Evolutionary conservation across 2,888 invertebrate species (phyloP).

Genomic region (Volucella inflata): DNA sequence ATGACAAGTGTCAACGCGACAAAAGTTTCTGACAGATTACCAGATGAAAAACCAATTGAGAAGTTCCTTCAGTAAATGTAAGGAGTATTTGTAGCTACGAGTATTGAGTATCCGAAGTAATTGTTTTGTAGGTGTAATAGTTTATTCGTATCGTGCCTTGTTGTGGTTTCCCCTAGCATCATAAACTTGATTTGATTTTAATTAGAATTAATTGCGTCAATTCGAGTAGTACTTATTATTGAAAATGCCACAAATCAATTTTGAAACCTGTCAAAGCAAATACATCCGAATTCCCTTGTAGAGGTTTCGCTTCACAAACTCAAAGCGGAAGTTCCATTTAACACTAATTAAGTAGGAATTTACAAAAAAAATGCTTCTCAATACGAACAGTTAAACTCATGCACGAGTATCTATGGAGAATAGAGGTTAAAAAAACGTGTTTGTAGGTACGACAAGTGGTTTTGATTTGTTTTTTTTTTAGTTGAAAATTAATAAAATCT

Average conservation of each 20-base stretch:
- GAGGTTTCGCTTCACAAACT: no score
- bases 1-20: no score
- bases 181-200: constrained; percentile 31
- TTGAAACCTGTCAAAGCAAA: background rate
- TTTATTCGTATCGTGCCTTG: background rate
- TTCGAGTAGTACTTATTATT: constrained; percentile 3
- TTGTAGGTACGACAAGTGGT: background rate
- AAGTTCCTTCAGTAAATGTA: no score
- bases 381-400: constrained; percentile 13
- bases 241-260: constrained; percentile 35
- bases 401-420: background rate
- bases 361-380: background rate
- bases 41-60: no score
- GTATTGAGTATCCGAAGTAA: no score
- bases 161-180: constrained; percentile 16
- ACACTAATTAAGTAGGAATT: constrained; percentile 48
- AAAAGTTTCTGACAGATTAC: no score
- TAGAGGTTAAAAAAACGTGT: background rate
- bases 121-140: no score
- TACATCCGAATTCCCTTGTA: no score
- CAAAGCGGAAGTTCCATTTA: constrained; percentile 46
- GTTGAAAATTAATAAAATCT: constrained; percentile 69
- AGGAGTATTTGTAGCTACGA: no score
- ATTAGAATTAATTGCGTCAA: constrained; percentile 45
- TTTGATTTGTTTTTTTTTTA: background rate